These are phyloP conservation scores for Patella ulyssiponensis DNA, from an alignment of 2,888 invertebrate species.

Conservation along the genomic window DNA sequence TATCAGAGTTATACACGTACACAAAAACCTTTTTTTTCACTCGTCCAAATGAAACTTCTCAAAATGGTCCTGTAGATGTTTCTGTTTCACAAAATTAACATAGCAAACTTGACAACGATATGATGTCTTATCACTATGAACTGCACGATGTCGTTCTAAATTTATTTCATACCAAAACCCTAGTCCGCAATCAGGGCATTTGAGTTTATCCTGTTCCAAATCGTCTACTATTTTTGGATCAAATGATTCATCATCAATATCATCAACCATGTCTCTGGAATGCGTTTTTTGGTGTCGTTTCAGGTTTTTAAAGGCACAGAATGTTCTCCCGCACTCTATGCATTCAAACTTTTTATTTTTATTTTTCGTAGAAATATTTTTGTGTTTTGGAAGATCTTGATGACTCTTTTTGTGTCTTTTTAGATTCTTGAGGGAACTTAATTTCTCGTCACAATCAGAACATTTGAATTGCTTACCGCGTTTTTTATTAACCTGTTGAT, in stretches of 20 bases:
- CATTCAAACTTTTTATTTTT: background rate
- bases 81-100: background rate
- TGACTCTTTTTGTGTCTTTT: too few relatives aligned
- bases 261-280: background rate
- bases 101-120: conserved; percentile 9
- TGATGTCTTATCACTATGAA: background rate
- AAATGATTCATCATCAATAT: background rate
- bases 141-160: background rate
- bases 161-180: background rate
- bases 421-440: too few relatives aligned
- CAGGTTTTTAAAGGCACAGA: background rate
- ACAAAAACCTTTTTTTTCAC: too few relatives aligned
- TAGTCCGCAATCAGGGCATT: too few relatives aligned
- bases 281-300: background rate
- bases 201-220: too few relatives aligned
- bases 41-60: background rate
- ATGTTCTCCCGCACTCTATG: background rate
- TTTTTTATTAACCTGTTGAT: too few relatives aligned
- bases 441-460: background rate
- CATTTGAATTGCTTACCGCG: background rate
- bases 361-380: too few relatives aligned
- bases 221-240: too few relatives aligned
- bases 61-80: conserved; percentile 12
- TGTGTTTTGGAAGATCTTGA: too few relatives aligned
- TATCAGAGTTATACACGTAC: too few relatives aligned